These are phyloP conservation scores for Pseudorhombus dupliciocellatus DNA, from an alignment of 2,113 vertebrate genomes.

Conservation along the genomic window DNA sequence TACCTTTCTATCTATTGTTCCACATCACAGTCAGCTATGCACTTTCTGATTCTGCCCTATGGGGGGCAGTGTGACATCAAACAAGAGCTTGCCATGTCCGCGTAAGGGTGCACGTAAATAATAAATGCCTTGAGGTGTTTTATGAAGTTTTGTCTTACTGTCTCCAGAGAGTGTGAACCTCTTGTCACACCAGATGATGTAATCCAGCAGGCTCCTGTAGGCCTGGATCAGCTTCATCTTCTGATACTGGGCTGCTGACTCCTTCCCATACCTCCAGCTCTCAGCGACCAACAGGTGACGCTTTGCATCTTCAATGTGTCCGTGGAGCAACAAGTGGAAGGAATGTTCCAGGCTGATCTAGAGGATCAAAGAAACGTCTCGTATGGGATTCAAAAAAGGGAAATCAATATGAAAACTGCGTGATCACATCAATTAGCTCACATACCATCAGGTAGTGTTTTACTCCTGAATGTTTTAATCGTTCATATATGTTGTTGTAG, in stretches of 20 bases:
- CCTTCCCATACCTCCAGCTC: constrained; percentile 88
- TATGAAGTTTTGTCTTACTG: constrained; percentile 74
- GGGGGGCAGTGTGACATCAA: constrained; percentile 55
- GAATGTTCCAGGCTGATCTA: constrained; percentile 90
- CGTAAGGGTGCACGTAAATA: constrained; percentile 27
- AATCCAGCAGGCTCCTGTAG: constrained; percentile 88
- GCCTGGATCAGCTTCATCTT: constrained; percentile 84
- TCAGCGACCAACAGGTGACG: constrained; percentile 82
- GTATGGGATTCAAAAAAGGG: background rate
- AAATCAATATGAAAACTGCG: background rate
- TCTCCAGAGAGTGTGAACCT: constrained; percentile 60
- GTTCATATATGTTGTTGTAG: constrained; percentile 86
- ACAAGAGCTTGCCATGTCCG: background rate
- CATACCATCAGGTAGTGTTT: constrained; percentile 87
- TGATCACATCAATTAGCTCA: background rate
- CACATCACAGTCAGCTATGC: background rate
- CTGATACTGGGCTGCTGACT: constrained; percentile 76
- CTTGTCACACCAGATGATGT: constrained; percentile 85
- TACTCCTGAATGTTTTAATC: constrained; percentile 88
- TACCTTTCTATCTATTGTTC: too few species aligned
- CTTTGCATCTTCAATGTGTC: constrained; percentile 84
- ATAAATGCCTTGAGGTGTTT: constrained; percentile 21
- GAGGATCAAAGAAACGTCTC: background rate
- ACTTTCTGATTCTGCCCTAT: constrained; percentile 21
- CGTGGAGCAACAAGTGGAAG: constrained; percentile 86